Percentiles rank a stretch among this genome's conserved stretches.
Evolutionary conservation across 2,888 invertebrate genomes (phyloP).

Genomic region (Leucoma salicis): DNA sequence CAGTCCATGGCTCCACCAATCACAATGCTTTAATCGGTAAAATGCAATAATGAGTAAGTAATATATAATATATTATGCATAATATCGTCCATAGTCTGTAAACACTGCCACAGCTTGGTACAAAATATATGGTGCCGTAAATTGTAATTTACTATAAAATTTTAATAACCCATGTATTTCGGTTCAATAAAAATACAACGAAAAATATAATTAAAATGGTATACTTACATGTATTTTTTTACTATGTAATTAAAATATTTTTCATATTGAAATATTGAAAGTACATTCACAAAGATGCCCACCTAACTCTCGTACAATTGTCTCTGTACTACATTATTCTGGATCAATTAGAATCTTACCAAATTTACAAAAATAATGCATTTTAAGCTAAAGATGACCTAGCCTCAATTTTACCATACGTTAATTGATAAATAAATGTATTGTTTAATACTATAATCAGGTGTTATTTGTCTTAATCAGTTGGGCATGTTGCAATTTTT

Average conservation of each 20-base stretch:
- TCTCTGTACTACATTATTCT: too few relatives aligned
- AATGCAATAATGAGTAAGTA: constrained; percentile 34
- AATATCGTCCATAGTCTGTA: constrained; percentile 29
- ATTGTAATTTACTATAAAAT: constrained; percentile 30
- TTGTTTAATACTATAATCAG: too few relatives aligned
- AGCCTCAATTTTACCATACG: too few relatives aligned
- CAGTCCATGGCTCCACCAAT: constrained; percentile 5
- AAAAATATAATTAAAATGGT: neutral
- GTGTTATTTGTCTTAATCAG: too few relatives aligned
- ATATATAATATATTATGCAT: constrained; percentile 34
- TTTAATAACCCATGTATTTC: neutral
- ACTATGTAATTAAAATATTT: neutral
- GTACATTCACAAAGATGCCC: too few relatives aligned
- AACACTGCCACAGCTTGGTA: constrained; percentile 61
- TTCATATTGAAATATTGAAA: too few relatives aligned
- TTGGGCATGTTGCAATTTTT: too few relatives aligned
- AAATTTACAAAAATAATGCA: too few relatives aligned
- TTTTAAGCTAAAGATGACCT: too few relatives aligned
- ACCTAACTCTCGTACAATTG: too few relatives aligned
- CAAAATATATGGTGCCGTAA: constrained; percentile 60
- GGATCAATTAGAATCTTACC: too few relatives aligned
- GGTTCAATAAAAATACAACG: neutral
- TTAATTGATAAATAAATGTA: too few relatives aligned
- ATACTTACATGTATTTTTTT: neutral
- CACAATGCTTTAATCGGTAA: constrained; percentile 24